Conservation (phyloP, 2,797 vertebrate genomes). For the Argyrosomus regius region DNA sequence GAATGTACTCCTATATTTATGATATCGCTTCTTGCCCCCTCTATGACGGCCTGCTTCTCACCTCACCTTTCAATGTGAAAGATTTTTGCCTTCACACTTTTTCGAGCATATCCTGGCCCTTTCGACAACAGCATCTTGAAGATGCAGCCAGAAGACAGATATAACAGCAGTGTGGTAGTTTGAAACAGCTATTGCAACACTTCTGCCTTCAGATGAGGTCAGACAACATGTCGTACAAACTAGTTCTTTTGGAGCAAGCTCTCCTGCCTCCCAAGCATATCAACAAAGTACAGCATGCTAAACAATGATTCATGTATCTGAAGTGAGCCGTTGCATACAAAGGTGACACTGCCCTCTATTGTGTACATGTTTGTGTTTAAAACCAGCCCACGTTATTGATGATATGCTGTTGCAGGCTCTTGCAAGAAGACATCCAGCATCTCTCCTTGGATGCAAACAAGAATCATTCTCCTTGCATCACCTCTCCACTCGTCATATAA, state of each 20-base stretch:
- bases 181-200: not conserved
- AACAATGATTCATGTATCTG: conserved; percentile 6
- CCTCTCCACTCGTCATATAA: not conserved
- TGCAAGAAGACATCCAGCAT: not conserved
- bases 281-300: not conserved
- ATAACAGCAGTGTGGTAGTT: not conserved
- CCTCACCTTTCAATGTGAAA: not conserved
- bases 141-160: not conserved
- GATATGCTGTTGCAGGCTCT: not conserved
- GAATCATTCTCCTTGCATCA: not conserved
- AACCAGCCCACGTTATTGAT: conserved; percentile 8
- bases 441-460: conserved; percentile 11
- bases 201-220: not conserved
- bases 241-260: not conserved
- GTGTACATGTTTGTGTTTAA: conserved; percentile 6
- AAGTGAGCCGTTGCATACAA: not conserved
- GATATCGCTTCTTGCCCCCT: not conserved
- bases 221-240: not conserved
- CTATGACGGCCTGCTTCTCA: not conserved
- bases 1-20: not conserved
- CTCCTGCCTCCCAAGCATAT: not conserved
- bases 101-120: too few relatives aligned
- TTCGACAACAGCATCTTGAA: not conserved
- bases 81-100: conserved; percentile 1
- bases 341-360: not conserved